A percentile compares a stretch with the other conserved stretches of the same genome.
Evolutionary conservation across 2,113 vertebrate species (phyloP).

Genomic region (Cynocephalus volans): DNA sequence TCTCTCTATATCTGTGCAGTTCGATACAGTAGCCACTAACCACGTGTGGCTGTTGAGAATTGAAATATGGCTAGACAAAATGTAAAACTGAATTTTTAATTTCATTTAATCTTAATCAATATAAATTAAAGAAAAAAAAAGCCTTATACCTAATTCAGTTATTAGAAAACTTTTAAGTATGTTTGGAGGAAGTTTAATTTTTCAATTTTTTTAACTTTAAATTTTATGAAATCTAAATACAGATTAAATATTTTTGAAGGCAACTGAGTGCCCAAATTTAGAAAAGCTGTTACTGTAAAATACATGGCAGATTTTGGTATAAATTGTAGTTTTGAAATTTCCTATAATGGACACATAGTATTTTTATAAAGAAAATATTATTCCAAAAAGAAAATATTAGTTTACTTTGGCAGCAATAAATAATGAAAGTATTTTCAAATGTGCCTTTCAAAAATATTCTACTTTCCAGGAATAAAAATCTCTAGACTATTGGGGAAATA

Average conservation of each 20-base stretch:
- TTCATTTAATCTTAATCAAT: neutral
- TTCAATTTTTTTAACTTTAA: constrained; percentile 42
- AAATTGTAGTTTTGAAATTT: neutral
- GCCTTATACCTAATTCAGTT: neutral
- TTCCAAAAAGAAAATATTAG: neutral
- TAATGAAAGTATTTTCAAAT: constrained; percentile 55
- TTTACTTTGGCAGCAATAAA: constrained; percentile 45
- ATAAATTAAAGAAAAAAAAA: neutral
- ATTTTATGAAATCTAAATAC: constrained; percentile 17
- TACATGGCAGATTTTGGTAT: neutral
- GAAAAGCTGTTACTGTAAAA: neutral
- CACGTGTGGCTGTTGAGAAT: neutral
- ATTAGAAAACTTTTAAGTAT: neutral
- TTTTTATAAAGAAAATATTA: constrained; percentile 59
- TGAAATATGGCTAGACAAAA: neutral
- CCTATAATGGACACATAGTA: neutral
- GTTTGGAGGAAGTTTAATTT: neutral
- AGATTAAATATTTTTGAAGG: neutral
- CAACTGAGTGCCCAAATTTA: neutral
- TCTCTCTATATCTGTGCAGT: neutral
- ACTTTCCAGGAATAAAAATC: constrained; percentile 55
- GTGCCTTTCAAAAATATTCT: neutral
- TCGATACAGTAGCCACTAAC: neutral
- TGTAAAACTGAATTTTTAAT: neutral
- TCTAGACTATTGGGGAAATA: neutral